phyloP scores from a whole-genome alignment of 2,113 vertebrate genomes.

The Oryzias melastigma region DNA sequence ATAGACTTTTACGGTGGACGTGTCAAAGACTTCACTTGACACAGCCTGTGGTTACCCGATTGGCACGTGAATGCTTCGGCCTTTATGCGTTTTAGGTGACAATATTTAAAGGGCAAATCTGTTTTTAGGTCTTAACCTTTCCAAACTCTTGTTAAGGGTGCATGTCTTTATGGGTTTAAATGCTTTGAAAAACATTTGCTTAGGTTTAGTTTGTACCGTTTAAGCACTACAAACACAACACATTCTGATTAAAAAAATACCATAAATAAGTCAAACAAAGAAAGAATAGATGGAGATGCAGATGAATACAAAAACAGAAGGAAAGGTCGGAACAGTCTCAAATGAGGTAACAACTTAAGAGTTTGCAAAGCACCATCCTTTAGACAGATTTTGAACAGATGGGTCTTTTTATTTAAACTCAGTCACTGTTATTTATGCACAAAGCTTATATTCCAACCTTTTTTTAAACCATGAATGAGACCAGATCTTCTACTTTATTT shows the following conservation, averaged over 20 bases:
- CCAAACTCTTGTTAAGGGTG: not conserved
- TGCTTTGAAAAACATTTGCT: not conserved
- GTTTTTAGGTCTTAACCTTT: slow-evolving; percentile 17
- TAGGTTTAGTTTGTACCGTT: slow-evolving; percentile 14
- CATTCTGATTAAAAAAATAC: not conserved
- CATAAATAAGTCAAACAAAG: slow-evolving; percentile 1
- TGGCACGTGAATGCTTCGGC: slow-evolving; percentile 16
- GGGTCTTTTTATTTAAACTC: no score
- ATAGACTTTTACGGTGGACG: slow-evolving; percentile 46
- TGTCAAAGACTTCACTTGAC: slow-evolving; percentile 68
- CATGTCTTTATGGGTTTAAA: no score
- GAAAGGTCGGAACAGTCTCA: no score
- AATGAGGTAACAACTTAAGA: no score
- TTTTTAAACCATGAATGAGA: no score
- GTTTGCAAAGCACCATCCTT: no score
- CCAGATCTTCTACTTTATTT: no score
- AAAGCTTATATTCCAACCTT: no score
- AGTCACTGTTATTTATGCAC: no score
- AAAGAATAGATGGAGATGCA: no score
- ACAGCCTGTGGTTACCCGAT: slow-evolving; percentile 31
- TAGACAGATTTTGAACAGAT: no score
- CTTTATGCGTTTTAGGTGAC: slow-evolving; percentile 23
- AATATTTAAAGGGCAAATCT: slow-evolving; percentile 46
- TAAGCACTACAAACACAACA: slow-evolving; percentile 17
- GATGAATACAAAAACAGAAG: no score